A percentile compares a stretch with the other conserved stretches of the same genome.
Evolutionary conservation across 2,113 vertebrate genomes (phyloP).

Genomic region (Pandion haliaetus): DNA sequence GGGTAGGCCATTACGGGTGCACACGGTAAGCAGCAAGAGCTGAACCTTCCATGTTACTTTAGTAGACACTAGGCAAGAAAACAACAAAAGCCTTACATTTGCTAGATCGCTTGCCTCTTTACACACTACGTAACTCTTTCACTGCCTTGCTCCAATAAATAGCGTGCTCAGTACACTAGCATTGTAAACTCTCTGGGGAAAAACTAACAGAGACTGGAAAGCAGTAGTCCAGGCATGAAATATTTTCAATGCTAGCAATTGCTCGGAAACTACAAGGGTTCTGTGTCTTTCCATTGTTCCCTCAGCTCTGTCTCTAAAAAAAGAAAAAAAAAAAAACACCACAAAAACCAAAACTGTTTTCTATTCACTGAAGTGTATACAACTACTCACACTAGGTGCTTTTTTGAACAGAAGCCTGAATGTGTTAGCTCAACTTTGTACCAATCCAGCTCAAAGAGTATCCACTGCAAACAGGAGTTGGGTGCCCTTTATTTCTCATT

Average conservation of each 20-base stretch:
- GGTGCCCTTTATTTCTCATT: neutral
- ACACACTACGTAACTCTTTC: neutral
- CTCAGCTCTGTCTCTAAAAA: neutral
- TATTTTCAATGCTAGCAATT: neutral
- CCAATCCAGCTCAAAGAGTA: neutral
- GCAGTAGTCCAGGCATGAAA: neutral
- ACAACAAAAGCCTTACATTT: neutral
- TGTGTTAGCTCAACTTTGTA: neutral
- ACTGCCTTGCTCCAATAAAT: neutral
- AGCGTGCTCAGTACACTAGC: neutral
- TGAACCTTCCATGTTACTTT: neutral
- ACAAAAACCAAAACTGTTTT: no score
- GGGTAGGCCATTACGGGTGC: fast-evolving
- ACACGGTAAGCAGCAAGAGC: neutral
- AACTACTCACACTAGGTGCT: neutral
- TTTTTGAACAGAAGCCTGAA: neutral
- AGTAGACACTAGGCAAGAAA: neutral
- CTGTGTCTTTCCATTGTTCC: neutral
- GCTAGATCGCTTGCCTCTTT: neutral
- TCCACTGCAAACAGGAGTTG: neutral
- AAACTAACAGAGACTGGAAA: neutral
- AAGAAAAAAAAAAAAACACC: neutral
- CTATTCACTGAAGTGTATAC: neutral
- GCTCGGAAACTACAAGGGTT: neutral
- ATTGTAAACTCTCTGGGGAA: neutral